phyloP scores from a whole-genome alignment of 2,888 invertebrate genomes.

The Coelinius sp. region DNA sequence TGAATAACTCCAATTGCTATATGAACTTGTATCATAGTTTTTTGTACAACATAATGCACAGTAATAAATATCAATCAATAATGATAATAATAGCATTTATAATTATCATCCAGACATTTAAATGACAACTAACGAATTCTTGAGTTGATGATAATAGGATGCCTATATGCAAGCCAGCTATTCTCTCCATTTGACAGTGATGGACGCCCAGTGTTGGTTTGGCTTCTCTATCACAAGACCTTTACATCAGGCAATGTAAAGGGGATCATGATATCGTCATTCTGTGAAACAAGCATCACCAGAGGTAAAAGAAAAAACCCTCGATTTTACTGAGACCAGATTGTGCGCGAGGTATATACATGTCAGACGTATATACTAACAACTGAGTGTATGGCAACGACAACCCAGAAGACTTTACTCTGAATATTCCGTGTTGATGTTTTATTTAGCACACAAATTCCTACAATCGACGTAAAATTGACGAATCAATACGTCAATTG shows the following conservation, averaged over 20 bases:
- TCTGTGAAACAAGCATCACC: neutral
- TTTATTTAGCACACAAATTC: too few relatives aligned
- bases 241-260: constrained; percentile 12
- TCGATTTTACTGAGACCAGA: constrained; percentile 38
- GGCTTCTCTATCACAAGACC: constrained; percentile 65
- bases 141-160: neutral
- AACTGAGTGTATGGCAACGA: constrained; percentile 46
- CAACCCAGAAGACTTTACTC: neutral
- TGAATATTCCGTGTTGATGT: neutral
- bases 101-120: too few relatives aligned
- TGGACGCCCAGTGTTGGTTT: constrained; percentile 60
- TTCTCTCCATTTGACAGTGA: constrained; percentile 59
- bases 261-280: constrained; percentile 30
- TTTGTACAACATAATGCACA: too few relatives aligned
- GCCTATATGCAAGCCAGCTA: constrained; percentile 22
- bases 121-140: neutral
- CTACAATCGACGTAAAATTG: too few relatives aligned
- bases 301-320: neutral
- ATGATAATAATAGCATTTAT: too few relatives aligned
- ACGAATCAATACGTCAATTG: too few relatives aligned
- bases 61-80: too few relatives aligned
- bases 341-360: constrained; percentile 59
- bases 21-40: too few relatives aligned
- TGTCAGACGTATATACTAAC: constrained; percentile 68
- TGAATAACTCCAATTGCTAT: neutral